phyloP scores from a whole-genome alignment of 2,888 invertebrate genomes.

The Orchesellides sinensis region DNA sequence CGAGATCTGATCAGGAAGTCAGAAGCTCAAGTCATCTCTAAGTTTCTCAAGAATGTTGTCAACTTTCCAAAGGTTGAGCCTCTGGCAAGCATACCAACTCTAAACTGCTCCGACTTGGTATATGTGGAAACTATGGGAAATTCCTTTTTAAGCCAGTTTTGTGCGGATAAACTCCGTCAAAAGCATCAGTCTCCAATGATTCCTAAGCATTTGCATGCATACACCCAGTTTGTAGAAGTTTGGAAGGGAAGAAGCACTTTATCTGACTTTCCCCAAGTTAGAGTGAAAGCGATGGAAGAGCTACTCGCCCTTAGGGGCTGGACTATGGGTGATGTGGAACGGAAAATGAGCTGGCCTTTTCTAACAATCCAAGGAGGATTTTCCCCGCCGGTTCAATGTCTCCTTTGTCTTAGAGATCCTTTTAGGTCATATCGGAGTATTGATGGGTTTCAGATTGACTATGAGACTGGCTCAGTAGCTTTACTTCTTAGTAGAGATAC shows the following conservation, averaged over 20 bases:
- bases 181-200: slow-evolving; percentile 60
- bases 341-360: slow-evolving; percentile 47
- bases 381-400: slow-evolving; percentile 34
- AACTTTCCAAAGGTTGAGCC: slow-evolving; percentile 72
- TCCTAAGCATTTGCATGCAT: slow-evolving; percentile 67
- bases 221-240: slow-evolving; percentile 70
- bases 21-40: slow-evolving; percentile 64
- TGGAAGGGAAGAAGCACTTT: slow-evolving; percentile 67
- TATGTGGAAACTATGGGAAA: slow-evolving; percentile 70
- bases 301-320: slow-evolving; percentile 56
- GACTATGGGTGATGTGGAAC: slow-evolving; percentile 56
- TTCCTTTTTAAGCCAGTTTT: slow-evolving; percentile 67
- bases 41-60: slow-evolving; percentile 69
- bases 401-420: slow-evolving; percentile 53
- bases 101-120: slow-evolving; percentile 68
- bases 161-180: slow-evolving; percentile 63
- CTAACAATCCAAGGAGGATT: slow-evolving; percentile 58
- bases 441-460: slow-evolving; percentile 68
- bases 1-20: slow-evolving; percentile 61
- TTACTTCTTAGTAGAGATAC: slow-evolving; percentile 57
- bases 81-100: slow-evolving; percentile 68
- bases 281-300: slow-evolving; percentile 63
- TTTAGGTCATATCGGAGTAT: slow-evolving; percentile 53
- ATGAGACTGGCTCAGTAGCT: slow-evolving; percentile 48
- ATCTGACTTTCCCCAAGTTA: slow-evolving; percentile 56